Evolutionary conservation across 2,113 vertebrate genomes (phyloP), one percentile per base, ranked within the genome.

Genomic region (Gambusia affinis): DNA sequence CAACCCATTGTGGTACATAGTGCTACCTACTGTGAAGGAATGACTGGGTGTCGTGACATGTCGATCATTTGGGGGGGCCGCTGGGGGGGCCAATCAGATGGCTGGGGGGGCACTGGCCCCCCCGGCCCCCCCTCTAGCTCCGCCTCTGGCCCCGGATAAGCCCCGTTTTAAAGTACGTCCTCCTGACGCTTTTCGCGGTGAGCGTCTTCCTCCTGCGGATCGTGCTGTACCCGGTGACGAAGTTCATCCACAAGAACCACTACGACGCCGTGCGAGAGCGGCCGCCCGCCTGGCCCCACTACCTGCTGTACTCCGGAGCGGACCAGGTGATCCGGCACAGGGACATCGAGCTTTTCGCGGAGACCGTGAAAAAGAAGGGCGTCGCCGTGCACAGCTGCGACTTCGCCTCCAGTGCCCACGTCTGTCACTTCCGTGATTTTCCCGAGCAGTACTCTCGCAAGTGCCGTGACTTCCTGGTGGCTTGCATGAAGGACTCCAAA

Each of bases 231-330:
- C 96, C 97, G 0, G 3, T 97, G 89, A 97, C 96, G 0, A 95
- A 95, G 81, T 94, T 95, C 87, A 68, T 98, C 75, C 96, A 98
- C 60, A 92, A 95, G 87, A 96, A 93, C 92, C 96, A 97, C 67
- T 99, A 97, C 0, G 96, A 98, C 0, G 95, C 93, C 3, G 93
- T 98, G 82, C 91, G 91, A 88, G 87, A 92, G 0, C 80, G 90
- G 0, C 95, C 96, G 1, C 96, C 96, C 0, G 67, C 89, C 76
- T 99, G 98, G 98, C 97, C 98, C 0, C 97, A 99, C 88, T 94
- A 98, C 72, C 97, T 95, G 89, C 94, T 99, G 28, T 99, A 97
- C 73, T 99, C 98, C 14, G 87, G 84, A 72, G 95, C 94, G 0
- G 97, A 99, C 31, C 79, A 79, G 30, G 89, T 99, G 76, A 96